Conservation (phyloP, 2,797 vertebrate genomes). For the Sebastes cheni region DNA sequence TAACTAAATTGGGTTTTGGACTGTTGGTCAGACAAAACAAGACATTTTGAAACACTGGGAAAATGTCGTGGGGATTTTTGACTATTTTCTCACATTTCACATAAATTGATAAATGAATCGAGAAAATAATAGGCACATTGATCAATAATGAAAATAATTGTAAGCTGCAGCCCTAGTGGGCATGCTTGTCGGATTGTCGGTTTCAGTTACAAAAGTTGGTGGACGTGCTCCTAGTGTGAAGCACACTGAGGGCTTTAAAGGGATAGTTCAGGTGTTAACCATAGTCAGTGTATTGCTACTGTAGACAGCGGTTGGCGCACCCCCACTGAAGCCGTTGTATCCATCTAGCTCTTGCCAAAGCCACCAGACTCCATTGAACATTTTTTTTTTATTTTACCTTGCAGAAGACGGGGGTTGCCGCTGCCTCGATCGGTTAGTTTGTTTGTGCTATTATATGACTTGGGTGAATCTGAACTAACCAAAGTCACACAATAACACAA, state of each 20-base stretch:
- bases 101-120: not conserved
- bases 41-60: not conserved
- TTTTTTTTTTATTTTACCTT: too few species aligned
- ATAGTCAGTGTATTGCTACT: too few species aligned
- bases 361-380: too few species aligned
- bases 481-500: too few species aligned
- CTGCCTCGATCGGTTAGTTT: too few species aligned
- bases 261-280: too few species aligned
- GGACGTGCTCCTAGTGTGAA: fast-evolving
- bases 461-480: too few species aligned
- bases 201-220: not conserved
- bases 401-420: too few species aligned
- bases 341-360: too few species aligned
- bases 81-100: not conserved
- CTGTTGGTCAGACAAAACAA: not conserved
- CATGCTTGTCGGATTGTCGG: not conserved
- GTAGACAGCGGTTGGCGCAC: fast-evolving
- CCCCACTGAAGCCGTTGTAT: too few species aligned
- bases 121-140: not conserved
- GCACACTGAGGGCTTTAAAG: not conserved
- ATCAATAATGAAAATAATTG: not conserved
- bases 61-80: too few species aligned
- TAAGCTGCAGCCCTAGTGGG: not conserved
- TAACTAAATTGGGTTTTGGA: not conserved
- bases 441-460: too few species aligned